These are phyloP conservation scores for Zele albiditarsus DNA, from an alignment of 2,888 invertebrate species.

Conservation along the genomic window DNA sequence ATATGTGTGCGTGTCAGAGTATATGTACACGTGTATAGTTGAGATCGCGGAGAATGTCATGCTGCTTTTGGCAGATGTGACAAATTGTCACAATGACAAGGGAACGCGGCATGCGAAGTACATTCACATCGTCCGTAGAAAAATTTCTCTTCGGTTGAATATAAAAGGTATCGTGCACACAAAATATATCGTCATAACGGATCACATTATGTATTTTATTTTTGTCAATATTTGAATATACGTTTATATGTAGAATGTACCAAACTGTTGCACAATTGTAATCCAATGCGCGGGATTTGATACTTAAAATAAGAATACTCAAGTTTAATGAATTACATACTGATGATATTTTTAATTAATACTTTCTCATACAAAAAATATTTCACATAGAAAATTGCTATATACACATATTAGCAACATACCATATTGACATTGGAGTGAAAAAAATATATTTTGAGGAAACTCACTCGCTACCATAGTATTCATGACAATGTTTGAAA, in stretches of 20 bases:
- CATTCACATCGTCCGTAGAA: neutral
- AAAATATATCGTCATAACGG: slow-evolving; percentile 1
- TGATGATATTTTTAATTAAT: too few species aligned
- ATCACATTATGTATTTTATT: neutral
- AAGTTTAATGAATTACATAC: too few species aligned
- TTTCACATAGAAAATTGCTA: too few species aligned
- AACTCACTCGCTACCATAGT: too few species aligned
- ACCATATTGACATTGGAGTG: too few species aligned
- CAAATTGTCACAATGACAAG: slow-evolving; percentile 2
- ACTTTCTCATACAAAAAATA: too few species aligned
- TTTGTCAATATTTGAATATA: neutral
- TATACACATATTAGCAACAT: too few species aligned
- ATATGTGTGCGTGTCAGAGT: neutral
- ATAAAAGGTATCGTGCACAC: neutral
- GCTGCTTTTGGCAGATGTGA: neutral
- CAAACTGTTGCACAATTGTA: neutral
- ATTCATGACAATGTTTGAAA: too few species aligned
- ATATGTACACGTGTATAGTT: neutral
- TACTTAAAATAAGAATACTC: too few species aligned
- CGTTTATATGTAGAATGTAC: neutral
- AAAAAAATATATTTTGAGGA: too few species aligned
- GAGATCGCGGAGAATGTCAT: slow-evolving; percentile 3
- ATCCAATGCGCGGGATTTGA: neutral
- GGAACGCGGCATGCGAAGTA: neutral
- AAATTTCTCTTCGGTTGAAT: neutral